Conservation (phyloP, 2,797 vertebrate genomes). For the Rachycentron canadum region DNA sequence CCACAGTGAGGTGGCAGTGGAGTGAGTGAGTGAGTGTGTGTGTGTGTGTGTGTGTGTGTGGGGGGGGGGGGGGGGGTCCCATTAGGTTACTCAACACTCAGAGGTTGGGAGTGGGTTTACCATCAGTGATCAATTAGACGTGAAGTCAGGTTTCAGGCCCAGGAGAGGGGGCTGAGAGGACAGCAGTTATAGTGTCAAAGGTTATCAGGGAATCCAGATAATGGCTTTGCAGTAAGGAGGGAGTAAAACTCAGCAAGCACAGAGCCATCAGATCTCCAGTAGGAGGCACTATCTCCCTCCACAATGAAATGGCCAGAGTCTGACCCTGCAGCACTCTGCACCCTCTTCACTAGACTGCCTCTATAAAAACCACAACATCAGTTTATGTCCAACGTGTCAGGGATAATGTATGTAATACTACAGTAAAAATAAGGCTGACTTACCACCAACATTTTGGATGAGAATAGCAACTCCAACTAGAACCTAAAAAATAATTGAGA, state of each 20-base stretch:
- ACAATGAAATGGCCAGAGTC: conserved; percentile 36
- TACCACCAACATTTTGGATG: conserved; percentile 97
- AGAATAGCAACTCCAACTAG: conserved; percentile 91
- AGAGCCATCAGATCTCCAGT: conserved; percentile 51
- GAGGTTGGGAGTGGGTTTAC: conserved; percentile 70
- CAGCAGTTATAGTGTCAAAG: conserved; percentile 67
- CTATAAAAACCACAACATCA: conserved; percentile 46
- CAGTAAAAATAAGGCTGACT: conserved; percentile 68
- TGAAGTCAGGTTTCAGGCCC: conserved; percentile 77
- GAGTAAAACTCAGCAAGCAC: conserved; percentile 2
- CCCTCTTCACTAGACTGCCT: conserved; percentile 22
- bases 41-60: too few species aligned
- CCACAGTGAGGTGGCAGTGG: conserved; percentile 45
- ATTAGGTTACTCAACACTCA: conserved; percentile 72
- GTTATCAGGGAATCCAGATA: conserved; percentile 77
- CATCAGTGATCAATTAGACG: conserved; percentile 81
- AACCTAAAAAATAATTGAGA: conserved; percentile 83
- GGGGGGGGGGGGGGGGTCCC: conserved; percentile 49
- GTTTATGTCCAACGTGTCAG: conserved; percentile 59
- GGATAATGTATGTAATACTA: conserved; percentile 42
- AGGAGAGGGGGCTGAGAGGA: conserved; percentile 60
- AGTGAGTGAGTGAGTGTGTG: too few species aligned
- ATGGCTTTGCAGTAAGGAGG: conserved; percentile 51
- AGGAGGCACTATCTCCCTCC: conserved; percentile 70
- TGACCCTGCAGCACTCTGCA: conserved; percentile 41